Base-by-base conservation (phyloP, 2,113 vertebrate species). In the Emydura subglobosa region DNA sequence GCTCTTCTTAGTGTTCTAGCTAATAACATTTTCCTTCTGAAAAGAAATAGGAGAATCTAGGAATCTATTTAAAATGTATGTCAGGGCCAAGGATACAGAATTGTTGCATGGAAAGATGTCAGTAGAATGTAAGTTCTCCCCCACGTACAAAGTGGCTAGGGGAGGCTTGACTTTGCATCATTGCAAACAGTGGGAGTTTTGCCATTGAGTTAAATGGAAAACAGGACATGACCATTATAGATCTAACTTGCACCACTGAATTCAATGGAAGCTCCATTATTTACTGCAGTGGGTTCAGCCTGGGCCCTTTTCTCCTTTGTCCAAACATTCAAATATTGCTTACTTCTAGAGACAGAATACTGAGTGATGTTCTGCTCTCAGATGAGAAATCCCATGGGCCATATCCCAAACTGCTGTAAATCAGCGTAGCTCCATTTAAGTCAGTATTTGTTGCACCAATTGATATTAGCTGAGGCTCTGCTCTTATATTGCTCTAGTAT, bases 101-200 rank as follows among this genome's bases (percentile, higher is more conserved):
- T 12, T 76, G 22, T 47, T 76, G 31, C 0, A 0, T 7, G 61
- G 29, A 34, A 42, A 65, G 10, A 16, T 34, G 80, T 72, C 1
- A 61, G 5, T 34, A 85, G 34, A 57, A 57, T 10, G 39, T 44
- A 57, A 29, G 14, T 49, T 85, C 8, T 93, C 3, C 3, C 34
- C 51, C 55, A 76, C 31, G 3, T 44, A 5, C 27, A 8, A 91
- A 80, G 6, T 16, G 49, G 39, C 24, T 42, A 25, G 9, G 10
- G 22, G 8, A 5, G 8, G 11, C 9, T 21, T 7, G 6, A 12
- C 7, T 92, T 89, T 85, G 39, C 24, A 72, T 82, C 21, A 49
- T 10, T 21, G 57, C 55, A 31, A 65, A 27, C 0, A 1, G 2
- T 44, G 5, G 72, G 10, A 0, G 0, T 85, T 90, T 94, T 29